Conservation (phyloP, 2,797 vertebrate genomes). For the Taeniopygia guttata region DNA sequence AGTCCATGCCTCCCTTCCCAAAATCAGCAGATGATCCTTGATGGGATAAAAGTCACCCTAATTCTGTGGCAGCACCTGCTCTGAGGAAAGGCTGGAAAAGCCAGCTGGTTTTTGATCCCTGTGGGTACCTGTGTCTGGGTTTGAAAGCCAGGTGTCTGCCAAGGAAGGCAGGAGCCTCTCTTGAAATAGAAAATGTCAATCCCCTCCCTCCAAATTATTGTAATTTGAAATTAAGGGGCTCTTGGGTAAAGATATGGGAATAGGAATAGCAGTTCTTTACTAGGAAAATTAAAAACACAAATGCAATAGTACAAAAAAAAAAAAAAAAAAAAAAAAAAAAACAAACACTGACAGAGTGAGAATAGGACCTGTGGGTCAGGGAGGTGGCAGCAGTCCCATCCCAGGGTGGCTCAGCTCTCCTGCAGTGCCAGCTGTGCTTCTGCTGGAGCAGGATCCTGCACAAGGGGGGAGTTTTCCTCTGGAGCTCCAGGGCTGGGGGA, state of each 20-base stretch:
- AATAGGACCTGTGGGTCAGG: not conserved
- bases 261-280: not conserved
- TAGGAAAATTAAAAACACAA: not conserved
- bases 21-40: not conserved
- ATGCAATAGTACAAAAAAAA: not conserved
- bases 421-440: not conserved
- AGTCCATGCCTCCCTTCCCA: not conserved
- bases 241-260: not conserved
- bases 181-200: not conserved
- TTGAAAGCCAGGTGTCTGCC: not conserved
- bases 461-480: not conserved
- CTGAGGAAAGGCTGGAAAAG: not conserved
- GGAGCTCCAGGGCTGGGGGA: no score
- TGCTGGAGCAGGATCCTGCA: not conserved
- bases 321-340: no score
- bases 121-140: not conserved
- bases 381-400: not conserved
- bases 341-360: not conserved
- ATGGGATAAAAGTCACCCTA: not conserved
- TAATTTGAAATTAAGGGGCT: not conserved
- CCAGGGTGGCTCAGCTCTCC: not conserved
- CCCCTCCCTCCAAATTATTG: fast-evolving
- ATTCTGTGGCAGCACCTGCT: not conserved
- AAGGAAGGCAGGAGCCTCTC: not conserved
- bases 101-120: not conserved